These are phyloP conservation scores for Pangasianodon gigas DNA, from an alignment of 2,113 vertebrate genomes.

Conservation along the genomic window DNA sequence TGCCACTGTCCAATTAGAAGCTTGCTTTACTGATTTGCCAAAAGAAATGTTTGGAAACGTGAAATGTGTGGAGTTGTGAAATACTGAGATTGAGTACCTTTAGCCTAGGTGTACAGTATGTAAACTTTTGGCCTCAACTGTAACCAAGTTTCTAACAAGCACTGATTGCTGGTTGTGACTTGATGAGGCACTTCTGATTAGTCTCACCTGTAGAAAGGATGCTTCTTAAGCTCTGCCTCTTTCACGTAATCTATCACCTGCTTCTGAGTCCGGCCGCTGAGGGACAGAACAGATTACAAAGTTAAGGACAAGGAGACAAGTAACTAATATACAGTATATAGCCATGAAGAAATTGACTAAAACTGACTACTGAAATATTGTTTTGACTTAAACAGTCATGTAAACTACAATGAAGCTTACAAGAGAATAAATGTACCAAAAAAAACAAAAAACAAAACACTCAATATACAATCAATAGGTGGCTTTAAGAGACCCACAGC, in stretches of 20 bases:
- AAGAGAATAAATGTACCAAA: not conserved
- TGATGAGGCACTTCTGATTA: not conserved
- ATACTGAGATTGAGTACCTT: not conserved
- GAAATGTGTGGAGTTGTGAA: not conserved
- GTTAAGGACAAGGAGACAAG: conserved; percentile 38
- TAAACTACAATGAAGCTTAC: not conserved
- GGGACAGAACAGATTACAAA: conserved; percentile 46
- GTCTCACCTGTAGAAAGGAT: conserved; percentile 93
- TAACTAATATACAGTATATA: not conserved
- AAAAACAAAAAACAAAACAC: not conserved
- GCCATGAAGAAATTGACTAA: not conserved
- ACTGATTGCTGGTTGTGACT: not conserved
- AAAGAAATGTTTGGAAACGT: not conserved
- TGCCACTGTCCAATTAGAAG: not conserved
- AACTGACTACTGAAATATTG: not conserved
- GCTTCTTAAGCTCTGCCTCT: conserved; percentile 95
- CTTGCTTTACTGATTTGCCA: not conserved
- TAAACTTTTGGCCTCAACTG: not conserved
- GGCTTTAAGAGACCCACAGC: not conserved
- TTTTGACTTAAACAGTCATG: not conserved
- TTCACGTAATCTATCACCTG: conserved; percentile 96
- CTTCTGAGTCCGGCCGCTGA: conserved; percentile 96
- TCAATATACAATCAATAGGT: not conserved
- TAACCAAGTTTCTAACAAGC: not conserved
- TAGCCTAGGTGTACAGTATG: not conserved